Conservation (phyloP, 2,888 invertebrate genomes). For the Notocelia uddmanniana region DNA sequence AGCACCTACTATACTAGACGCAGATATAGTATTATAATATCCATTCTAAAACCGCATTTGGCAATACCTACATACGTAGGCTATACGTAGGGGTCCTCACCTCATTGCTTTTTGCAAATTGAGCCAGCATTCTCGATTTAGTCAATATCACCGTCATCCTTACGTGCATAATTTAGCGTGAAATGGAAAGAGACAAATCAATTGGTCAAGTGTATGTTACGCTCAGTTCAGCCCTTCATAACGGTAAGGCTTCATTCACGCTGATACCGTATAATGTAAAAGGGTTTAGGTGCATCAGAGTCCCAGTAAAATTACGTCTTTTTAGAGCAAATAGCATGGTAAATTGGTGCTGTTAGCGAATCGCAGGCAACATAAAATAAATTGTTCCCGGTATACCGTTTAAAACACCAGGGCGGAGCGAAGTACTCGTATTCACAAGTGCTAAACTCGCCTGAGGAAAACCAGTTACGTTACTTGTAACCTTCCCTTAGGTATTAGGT, state of each 20-base stretch:
- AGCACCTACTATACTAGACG: too few relatives aligned
- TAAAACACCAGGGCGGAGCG: constrained; percentile 31
- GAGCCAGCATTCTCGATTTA: background rate
- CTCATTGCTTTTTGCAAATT: background rate
- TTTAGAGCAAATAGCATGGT: constrained; percentile 53
- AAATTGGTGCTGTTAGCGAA: constrained; percentile 60
- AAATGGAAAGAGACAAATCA: constrained; percentile 10
- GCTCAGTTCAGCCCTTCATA: constrained; percentile 58
- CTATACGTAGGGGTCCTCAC: background rate
- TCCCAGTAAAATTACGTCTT: background rate
- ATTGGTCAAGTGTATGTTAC: constrained; percentile 11
- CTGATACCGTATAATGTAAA: constrained; percentile 26
- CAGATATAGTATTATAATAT: too few relatives aligned
- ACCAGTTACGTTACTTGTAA: background rate
- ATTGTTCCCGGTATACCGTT: constrained; percentile 43
- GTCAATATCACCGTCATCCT: constrained; percentile 2
- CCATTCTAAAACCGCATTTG: too few relatives aligned
- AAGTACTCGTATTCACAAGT: background rate
- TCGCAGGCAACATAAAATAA: constrained; percentile 41
- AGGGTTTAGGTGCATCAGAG: background rate
- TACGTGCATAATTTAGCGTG: constrained; percentile 10
- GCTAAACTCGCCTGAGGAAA: background rate
- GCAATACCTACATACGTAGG: too few relatives aligned
- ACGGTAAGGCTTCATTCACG: constrained; percentile 64
- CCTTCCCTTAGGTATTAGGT: background rate